Base-by-base conservation (phyloP, 2,113 vertebrate genomes). In the Phainopepla nitens region DNA sequence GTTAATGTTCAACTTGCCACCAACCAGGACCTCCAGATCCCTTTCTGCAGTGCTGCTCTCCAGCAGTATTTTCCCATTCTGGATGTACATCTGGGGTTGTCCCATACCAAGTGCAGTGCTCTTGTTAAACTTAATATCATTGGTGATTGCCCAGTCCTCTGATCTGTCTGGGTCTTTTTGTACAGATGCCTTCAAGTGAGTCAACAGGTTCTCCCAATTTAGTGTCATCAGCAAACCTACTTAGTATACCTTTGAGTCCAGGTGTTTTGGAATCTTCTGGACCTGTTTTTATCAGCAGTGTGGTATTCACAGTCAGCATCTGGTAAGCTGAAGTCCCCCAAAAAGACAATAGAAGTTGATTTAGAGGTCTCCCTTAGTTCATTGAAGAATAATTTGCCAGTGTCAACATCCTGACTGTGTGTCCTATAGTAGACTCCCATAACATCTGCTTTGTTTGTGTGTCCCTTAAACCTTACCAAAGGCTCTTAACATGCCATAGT, bases 91-190 rank as follows among this genome's bases (percentile, higher is more conserved):
- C 25, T 35, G 23, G 15, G 8, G 15, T 33, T 56, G 9, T 44
- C 15, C 22, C 27, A 36, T 44, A 27, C 7, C 14, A 33, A 17
- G 21, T 25, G 19, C 29, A 49, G 31, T 66, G 25, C 27, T 66
- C 14, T 27, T 50, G 22, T 66, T 36, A 51, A 68, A 44, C 7
- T 36, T 68, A 17, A 22, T 44, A 13, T 11, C 0, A 0, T 12
- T 27, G 18, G 15, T 68, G 44, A 36, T 44, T 60, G 17, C 33
- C 45, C 45, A 77, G 22, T 12, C 53, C 27, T 68, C 36, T 68
- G 11, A 51, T 33, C 28, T 68, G 14, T 44, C 33, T 68, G 27
- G 11, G 4, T 60, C 33, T 60, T 42, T 50, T 29, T 1, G 0
- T 36, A 33, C 27, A 44, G 11, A 36, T 44, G 33, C 14, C 14